Percentiles rank a stretch among this genome's conserved stretches.
Evolutionary conservation across 1,140 invertebrate genomes (phyloP).

Genomic region (Bombus ignitus): DNA sequence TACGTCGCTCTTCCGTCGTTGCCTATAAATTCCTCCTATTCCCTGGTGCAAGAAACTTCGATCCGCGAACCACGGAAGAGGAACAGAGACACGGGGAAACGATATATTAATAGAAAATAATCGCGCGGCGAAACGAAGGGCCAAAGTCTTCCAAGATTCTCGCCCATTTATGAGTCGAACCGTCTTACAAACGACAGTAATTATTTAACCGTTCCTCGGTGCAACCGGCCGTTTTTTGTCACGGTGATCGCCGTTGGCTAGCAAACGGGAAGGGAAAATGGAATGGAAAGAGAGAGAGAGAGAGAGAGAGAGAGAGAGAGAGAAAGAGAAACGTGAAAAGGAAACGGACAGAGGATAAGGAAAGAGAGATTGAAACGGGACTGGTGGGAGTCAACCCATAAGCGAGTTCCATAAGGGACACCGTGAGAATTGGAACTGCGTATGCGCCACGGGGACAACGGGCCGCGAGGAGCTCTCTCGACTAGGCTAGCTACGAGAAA

Average conservation of each 20-base stretch:
- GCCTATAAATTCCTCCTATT: background rate
- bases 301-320: background rate
- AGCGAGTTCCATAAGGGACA: conserved; percentile 71
- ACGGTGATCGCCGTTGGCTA: conserved; percentile 36
- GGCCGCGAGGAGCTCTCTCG: conserved; percentile 54
- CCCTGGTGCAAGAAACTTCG: background rate
- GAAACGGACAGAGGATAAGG: background rate
- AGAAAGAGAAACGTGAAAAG: background rate
- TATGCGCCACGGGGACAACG: conserved; percentile 64
- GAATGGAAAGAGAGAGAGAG: background rate
- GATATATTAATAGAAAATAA: conserved; percentile 31
- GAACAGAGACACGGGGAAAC: background rate
- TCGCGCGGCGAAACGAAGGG: background rate
- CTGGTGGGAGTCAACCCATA: conserved; percentile 60
- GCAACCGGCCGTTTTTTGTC: conserved; percentile 36
- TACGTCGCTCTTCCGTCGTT: no score
- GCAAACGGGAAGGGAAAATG: background rate
- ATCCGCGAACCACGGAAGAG: no score
- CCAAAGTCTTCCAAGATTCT: no score
- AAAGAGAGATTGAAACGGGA: conserved; percentile 37
- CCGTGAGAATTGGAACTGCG: conserved; percentile 77
- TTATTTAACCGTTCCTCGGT: conserved; percentile 23
- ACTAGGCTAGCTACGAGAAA: conserved; percentile 71
- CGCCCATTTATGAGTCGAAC: background rate
- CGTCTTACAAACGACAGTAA: conserved; percentile 17